Base-by-base conservation (phyloP, 2,888 invertebrate species). In the Xanthorhoe designata region DNA sequence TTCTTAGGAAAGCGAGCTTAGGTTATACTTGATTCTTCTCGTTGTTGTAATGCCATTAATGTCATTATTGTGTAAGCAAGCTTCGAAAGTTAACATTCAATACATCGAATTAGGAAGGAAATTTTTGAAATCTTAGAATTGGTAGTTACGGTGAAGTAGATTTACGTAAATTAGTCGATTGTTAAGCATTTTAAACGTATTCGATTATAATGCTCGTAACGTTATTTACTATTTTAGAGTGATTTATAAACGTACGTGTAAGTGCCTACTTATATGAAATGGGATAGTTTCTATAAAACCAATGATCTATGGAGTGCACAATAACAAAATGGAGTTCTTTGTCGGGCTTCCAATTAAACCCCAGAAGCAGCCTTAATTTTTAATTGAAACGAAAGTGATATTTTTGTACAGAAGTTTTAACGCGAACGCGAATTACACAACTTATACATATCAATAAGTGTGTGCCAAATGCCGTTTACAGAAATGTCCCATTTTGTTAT, bases 31-130 rank as follows among this genome's bases (percentile, higher is more conserved):
- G 47, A 85, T 76, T 83, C 81, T 83, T 87, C 82, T 88, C 77
- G 81, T 84, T 84, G 86, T 89, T 86, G 85, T 87, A 86, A 84
- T 86, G 85, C 87, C 85, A 83, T 88, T 84, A 82, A 80, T 85
- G 85, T 87, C 86, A 82, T 80, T 84, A 76, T 82, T 74, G 76
- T 80, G 62, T 86, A 85, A 84, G 84, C 78, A 82, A 82, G 86
- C 86, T 88, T 87, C 82, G 78, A 81, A 87, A 83, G 81, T 84
- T 81, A 84, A 83, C 85, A 87, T 79, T 87, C 80, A 83, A 85
- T 90, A 92, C 91, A 92, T 91, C 92, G 92, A 92, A 92, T 91
- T 91, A 91, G 90, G 73, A 78, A 67, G 47, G 70, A 75, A 83
- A 82, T 81, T 82, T 85, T 86, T 82, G 79, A 86, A 82, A 78